phyloP scores from a whole-genome alignment of 2,797 vertebrate genomes.

The Rhynchonycteris naso region DNA sequence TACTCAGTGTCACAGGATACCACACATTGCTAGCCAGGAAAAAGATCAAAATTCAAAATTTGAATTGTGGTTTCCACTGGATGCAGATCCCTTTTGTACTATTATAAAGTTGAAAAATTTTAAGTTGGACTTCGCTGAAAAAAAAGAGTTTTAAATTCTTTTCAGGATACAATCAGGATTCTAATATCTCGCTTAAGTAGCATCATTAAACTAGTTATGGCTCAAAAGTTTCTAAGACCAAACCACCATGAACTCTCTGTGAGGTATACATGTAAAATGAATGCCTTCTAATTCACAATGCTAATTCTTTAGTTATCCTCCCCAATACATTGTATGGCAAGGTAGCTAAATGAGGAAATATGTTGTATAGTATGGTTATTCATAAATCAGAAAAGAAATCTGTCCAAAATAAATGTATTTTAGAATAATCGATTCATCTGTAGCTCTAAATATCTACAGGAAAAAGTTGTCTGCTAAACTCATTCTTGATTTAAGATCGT shows the following conservation, averaged over 20 bases:
- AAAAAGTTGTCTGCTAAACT: constrained; percentile 34
- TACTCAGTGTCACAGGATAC: not conserved
- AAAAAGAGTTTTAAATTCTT: not conserved
- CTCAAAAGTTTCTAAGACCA: not conserved
- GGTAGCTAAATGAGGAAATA: not conserved
- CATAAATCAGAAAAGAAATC: constrained; percentile 8
- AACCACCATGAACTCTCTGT: not conserved
- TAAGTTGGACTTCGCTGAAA: not conserved
- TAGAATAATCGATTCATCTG: not conserved
- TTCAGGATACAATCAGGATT: not conserved
- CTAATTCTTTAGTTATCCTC: not conserved
- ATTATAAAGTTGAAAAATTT: not conserved
- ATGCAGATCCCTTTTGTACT: not conserved
- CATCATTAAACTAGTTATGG: constrained; percentile 8
- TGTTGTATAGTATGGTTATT: not conserved
- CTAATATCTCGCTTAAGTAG: not conserved
- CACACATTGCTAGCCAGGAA: fast-evolving
- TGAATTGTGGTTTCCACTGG: not conserved
- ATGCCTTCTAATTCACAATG: not conserved
- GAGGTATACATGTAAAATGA: not conserved
- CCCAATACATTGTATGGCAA: not conserved
- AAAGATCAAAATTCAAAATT: not conserved
- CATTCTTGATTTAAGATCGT: constrained; percentile 22
- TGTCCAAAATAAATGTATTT: constrained; percentile 3
- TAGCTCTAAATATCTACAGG: not conserved